phyloP scores from a whole-genome alignment of 2,797 vertebrate genomes.

The Siniperca obscura region DNA sequence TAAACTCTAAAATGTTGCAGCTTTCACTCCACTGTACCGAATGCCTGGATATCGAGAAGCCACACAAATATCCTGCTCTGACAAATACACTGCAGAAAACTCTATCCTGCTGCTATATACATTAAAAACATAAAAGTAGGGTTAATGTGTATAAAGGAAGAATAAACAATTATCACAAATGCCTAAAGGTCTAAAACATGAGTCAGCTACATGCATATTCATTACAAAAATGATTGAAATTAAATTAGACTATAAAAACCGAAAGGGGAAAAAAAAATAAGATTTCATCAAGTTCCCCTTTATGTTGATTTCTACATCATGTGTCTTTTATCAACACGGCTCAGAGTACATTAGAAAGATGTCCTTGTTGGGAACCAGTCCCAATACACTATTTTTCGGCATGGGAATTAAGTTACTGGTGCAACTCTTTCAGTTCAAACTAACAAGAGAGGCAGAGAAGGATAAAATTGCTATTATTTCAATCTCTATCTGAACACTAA shows the following conservation, averaged over 20 bases:
- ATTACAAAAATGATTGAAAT: constrained; percentile 65
- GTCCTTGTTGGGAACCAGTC: constrained; percentile 79
- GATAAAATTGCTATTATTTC: constrained; percentile 12
- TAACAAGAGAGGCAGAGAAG: constrained; percentile 33
- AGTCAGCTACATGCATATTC: constrained; percentile 76
- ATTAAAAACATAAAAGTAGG: constrained; percentile 61
- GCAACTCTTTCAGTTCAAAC: constrained; percentile 50
- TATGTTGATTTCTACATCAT: constrained; percentile 63
- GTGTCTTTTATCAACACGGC: constrained; percentile 70
- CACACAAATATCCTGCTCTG: constrained; percentile 51
- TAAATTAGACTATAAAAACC: constrained; percentile 58
- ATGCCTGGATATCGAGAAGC: constrained; percentile 58
- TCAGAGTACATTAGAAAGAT: constrained; percentile 75
- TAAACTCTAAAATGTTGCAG: constrained; percentile 61
- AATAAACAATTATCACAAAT: constrained; percentile 58
- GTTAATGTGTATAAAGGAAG: constrained; percentile 63
- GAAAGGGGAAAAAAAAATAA: constrained; percentile 22
- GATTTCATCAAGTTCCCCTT: constrained; percentile 57
- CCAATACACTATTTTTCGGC: constrained; percentile 53
- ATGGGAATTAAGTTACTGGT: constrained; percentile 47
- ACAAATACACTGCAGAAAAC: constrained; percentile 65
- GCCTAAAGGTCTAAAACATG: constrained; percentile 67
- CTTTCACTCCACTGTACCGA: constrained; percentile 67
- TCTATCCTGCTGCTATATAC: constrained; percentile 67
- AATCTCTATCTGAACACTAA: constrained; percentile 33